Conservation (phyloP, 2,797 vertebrate genomes). For the Nannoperca australis region DNA sequence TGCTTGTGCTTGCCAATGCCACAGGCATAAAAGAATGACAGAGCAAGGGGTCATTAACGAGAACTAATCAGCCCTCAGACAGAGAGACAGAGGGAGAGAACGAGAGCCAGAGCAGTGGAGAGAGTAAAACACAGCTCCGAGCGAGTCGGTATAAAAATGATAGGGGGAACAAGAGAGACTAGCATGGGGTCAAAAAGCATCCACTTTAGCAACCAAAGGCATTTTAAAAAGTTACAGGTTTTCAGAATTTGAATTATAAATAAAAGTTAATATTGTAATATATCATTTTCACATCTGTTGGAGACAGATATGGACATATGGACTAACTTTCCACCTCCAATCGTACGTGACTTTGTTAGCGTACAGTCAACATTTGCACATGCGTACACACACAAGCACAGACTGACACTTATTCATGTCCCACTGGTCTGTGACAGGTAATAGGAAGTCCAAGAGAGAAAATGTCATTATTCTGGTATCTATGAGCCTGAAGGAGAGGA, state of each 20-base stretch:
- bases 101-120: constrained; percentile 28
- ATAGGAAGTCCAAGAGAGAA: constrained; percentile 49
- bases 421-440: constrained; percentile 56
- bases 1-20: constrained; percentile 54
- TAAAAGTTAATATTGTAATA: neutral
- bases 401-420: constrained; percentile 44
- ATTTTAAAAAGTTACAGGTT: constrained; percentile 30
- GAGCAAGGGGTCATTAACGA: constrained; percentile 74
- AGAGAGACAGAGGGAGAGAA: constrained; percentile 35
- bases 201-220: constrained; percentile 22
- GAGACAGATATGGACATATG: constrained; percentile 13
- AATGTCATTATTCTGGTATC: constrained; percentile 54
- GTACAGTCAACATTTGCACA: constrained; percentile 19
- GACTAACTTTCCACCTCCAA: constrained; percentile 21
- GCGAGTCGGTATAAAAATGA: constrained; percentile 35
- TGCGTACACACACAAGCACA: constrained; percentile 16
- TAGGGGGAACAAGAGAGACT: constrained; percentile 6
- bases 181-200: constrained; percentile 28
- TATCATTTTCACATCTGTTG: constrained; percentile 29
- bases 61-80: constrained; percentile 74
- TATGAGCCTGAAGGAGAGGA: constrained; percentile 41
- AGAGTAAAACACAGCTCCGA: constrained; percentile 43
- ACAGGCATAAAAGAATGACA: constrained; percentile 70
- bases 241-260: constrained; percentile 13
- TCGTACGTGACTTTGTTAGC: constrained; percentile 22